Evolutionary conservation across 2,113 vertebrate genomes (phyloP), one percentile per base, ranked within the genome.

Genomic region (Puffinus mauretanicus): DNA sequence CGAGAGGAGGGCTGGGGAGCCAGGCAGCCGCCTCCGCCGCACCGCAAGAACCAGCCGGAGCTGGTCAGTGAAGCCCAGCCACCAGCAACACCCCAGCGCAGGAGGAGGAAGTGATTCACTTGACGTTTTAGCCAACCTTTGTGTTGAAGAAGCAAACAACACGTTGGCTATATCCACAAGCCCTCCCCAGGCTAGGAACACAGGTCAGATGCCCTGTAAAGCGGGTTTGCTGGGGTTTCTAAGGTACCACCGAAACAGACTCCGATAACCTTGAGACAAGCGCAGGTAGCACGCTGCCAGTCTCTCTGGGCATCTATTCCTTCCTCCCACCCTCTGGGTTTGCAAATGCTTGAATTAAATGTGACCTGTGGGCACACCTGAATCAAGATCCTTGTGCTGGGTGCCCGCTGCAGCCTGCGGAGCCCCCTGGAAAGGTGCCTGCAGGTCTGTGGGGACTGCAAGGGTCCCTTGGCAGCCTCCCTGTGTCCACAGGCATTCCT

Each of bases 281-380:
- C 3, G 1, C 30, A 26, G 3, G 36, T 7, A 70, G 71, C 21
- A 54, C 22, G 10, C 54, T 78, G 49, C 24, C 65, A 36, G 71
- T 30, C 55, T n/a, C 44, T 51, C 27, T 8, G 18, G 32, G 51
- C 54, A 32, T 17, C 66, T 29, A 2, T 21, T 49, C 47, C 52
- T 62, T 42, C 32, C 15, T 70, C 10, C 42, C 21, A 5, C 51
- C 5, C 71, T 26, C 34, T 24, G 40, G 7, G 25, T 22, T 26
- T 54, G 34, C 21, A 57, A 32, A 55, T 0, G 1, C 11, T 55
- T 5, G 30, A 60, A 36, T 8, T 46, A 57, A 72, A 22, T 47
- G 20, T 15, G 34, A 32, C 52, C 64, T 0, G 1, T 32, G n/a
- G 69, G 20, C 34, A 69, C 0, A 0, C 42, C 79, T 73, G n/a